Base-by-base conservation (phyloP, 1,140 invertebrate genomes). In the Augochlora pura region DNA sequence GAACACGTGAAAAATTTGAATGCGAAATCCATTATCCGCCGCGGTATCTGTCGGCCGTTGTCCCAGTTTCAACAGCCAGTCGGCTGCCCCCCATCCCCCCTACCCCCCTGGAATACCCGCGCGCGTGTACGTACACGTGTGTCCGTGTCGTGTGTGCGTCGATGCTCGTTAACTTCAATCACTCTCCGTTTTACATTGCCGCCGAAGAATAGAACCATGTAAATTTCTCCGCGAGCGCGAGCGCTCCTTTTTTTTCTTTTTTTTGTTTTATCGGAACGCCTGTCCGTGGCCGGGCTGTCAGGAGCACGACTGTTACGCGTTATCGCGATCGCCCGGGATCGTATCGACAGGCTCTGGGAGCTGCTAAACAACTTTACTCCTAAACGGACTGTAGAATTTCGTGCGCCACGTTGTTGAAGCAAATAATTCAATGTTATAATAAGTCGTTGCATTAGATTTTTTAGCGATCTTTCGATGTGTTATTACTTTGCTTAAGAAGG, bases 121-220 rank as follows among this genome's bases (percentile, higher is more conserved):
- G n/a, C n/a, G n/a, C n/a, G n/a, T n/a, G n/a, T n/a, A n/a, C 49
- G 70, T 62, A 59, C 16, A 9, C 2, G 64, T 21, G 25, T 8
- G 73, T n/a, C 1, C 25, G 46, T 46, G 42, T 46, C 1, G 25
- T 5, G 64, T 16, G 5, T 39, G 46, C 18, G 46, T 57, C 49
- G 32, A 57, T 75, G 64, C 38, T 69, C 66, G 75, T 77, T 77
- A 70, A 62, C 57, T 77, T 69, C 67, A 77, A 70, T 70, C 66
- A 62, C 25, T 25, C 54, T 6, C 49, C 9, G 25, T 16, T 69
- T 70, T 62, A 62, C 27, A 46, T 52, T 18, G 57, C 25, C 25
- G 7, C 57, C 16, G 64, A 77, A 59, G 57, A 69, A 70, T 39
- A 52, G 66, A 62, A 4, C 54, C 7, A 18, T n/a, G 39, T 59